Conservation (phyloP, 1,140 invertebrate genomes). For the Brachionus calyciflorus region DNA sequence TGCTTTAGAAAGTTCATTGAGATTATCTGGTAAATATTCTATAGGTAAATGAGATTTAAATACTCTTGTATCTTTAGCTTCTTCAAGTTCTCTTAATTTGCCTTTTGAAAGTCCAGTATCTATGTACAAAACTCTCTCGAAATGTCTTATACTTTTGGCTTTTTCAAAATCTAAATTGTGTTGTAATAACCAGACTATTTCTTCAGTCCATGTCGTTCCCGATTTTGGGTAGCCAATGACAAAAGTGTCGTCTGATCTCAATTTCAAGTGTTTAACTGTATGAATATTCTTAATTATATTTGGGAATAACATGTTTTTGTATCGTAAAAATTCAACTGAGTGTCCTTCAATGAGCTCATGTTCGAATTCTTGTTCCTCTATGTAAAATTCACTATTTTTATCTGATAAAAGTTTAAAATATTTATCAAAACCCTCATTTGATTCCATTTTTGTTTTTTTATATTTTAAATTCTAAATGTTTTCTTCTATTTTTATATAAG, state of each 20-base stretch:
- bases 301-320: neutral
- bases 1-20: neutral
- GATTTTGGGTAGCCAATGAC: constrained; percentile 21
- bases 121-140: neutral
- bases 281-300: neutral
- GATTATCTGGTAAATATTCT: neutral
- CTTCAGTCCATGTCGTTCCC: constrained; percentile 19
- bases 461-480: no score
- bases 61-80: neutral
- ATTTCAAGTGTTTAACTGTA: neutral
- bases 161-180: neutral
- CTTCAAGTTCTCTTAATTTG: neutral
- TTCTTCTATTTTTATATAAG: no score
- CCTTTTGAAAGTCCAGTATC: constrained; percentile 6
- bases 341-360: neutral
- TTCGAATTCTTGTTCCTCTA: constrained; percentile 7
- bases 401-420: neutral
- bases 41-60: constrained; percentile 34
- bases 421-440: neutral
- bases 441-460: constrained; percentile 7
- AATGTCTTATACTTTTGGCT: neutral
- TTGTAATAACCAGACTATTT: constrained; percentile 20
- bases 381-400: constrained; percentile 5
- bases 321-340: neutral
- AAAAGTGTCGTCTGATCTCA: constrained; percentile 18